phyloP scores from a whole-genome alignment of 2,888 invertebrate species.

The Spodoptera littoralis region DNA sequence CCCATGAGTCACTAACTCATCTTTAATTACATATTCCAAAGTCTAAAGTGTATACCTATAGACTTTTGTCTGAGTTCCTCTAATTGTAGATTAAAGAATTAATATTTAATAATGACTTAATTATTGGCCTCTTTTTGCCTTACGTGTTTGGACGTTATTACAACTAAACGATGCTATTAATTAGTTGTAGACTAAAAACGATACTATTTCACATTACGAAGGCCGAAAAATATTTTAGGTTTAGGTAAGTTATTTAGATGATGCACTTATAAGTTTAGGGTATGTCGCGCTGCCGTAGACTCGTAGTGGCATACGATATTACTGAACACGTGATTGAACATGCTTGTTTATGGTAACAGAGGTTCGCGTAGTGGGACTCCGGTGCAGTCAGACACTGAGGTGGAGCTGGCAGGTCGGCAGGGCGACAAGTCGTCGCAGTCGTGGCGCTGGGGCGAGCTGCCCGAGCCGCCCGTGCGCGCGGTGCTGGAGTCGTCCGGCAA shows the following conservation, averaged over 20 bases:
- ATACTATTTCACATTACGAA: conserved; percentile 2
- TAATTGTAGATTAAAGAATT: conserved; percentile 7
- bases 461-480: conserved; percentile 85
- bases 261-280: too few relatives aligned
- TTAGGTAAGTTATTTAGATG: too few relatives aligned
- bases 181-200: conserved; percentile 15
- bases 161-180: conserved; percentile 6
- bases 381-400: conserved; percentile 97
- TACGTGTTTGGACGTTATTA: conserved; percentile 20
- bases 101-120: conserved; percentile 21
- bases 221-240: conserved; percentile 9
- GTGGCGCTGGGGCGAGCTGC: conserved; percentile 97
- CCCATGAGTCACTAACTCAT: conserved; percentile 26
- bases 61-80: neutral
- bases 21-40: conserved; percentile 12
- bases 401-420: conserved; percentile 91
- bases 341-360: conserved; percentile 52
- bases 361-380: conserved; percentile 94
- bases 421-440: conserved; percentile 90
- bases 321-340: neutral
- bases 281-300: neutral
- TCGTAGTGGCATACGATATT: conserved; percentile 1
- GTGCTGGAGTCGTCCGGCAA: conserved; percentile 62
- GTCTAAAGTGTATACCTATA: conserved; percentile 28
- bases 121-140: conserved; percentile 21